phyloP scores from a whole-genome alignment of 1,140 invertebrate genomes.

The Lutraria rhynchaena region DNA sequence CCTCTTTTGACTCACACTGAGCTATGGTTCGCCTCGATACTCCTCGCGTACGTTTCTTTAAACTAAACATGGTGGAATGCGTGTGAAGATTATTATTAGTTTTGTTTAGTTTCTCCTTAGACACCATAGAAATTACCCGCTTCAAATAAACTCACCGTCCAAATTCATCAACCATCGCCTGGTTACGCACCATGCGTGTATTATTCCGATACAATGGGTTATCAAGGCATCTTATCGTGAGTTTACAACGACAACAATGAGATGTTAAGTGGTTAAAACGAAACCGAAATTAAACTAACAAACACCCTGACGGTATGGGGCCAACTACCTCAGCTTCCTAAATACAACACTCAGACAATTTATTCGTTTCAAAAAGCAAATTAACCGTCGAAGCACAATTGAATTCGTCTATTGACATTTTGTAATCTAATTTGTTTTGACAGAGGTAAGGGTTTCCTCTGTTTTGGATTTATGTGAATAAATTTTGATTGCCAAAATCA shows the following conservation, averaged over 20 bases:
- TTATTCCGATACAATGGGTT: constrained; percentile 54
- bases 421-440: constrained; percentile 49
- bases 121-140: constrained; percentile 39
- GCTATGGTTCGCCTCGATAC: constrained; percentile 38
- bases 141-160: constrained; percentile 39
- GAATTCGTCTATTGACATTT: constrained; percentile 22
- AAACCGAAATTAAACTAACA: constrained; percentile 54
- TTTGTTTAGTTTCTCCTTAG: constrained; percentile 31
- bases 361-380: constrained; percentile 28
- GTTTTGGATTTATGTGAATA: too few species aligned
- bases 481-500: too few species aligned
- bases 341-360: constrained; percentile 41
- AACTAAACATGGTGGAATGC: constrained; percentile 22
- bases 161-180: constrained; percentile 47
- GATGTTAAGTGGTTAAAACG: constrained; percentile 48
- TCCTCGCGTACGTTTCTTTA: constrained; percentile 39
- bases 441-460: neutral
- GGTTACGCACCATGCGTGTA: constrained; percentile 26
- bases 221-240: constrained; percentile 44
- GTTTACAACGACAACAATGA: constrained; percentile 1
- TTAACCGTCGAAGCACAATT: constrained; percentile 45
- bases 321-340: neutral
- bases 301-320: constrained; percentile 13
- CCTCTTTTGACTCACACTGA: constrained; percentile 33
- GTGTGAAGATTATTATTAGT: constrained; percentile 50